phyloP scores from a whole-genome alignment of 2,888 invertebrate species.

The Cryptosula pallasiana region DNA sequence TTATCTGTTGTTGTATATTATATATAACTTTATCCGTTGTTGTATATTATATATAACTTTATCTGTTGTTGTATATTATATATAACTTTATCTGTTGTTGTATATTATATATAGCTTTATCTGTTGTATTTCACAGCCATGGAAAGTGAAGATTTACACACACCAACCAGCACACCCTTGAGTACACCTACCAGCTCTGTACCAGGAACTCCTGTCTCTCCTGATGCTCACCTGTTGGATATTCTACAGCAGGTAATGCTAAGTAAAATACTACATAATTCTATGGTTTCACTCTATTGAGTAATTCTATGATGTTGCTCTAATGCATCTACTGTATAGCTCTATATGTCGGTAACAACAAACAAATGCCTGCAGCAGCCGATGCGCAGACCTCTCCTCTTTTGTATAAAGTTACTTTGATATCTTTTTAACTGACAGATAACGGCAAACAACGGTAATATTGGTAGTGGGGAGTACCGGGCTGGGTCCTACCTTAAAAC shows the following conservation, averaged over 20 bases:
- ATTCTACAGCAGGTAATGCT: constrained; percentile 15
- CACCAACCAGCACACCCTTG: background rate
- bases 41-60: background rate
- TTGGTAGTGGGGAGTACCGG: background rate
- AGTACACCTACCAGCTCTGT: background rate
- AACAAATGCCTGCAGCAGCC: too few relatives aligned
- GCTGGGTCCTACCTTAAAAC: background rate
- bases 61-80: background rate
- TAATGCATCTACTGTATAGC: too few relatives aligned
- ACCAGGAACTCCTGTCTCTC: background rate
- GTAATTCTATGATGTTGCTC: too few relatives aligned
- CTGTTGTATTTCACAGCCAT: background rate
- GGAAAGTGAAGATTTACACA: constrained; percentile 8
- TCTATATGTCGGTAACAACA: too few relatives aligned
- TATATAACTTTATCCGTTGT: too few relatives aligned
- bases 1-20: too few relatives aligned
- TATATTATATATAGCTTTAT: background rate
- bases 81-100: background rate
- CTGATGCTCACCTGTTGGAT: background rate
- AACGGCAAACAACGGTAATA: background rate
- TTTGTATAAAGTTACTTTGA: background rate
- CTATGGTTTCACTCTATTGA: too few relatives aligned
- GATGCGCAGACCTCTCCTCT: too few relatives aligned
- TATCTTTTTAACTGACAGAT: background rate
- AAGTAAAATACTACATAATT: too few relatives aligned